These are phyloP conservation scores for Stratiolaelaps scimitus DNA, from an alignment of 1,140 invertebrate species.

Conservation along the genomic window DNA sequence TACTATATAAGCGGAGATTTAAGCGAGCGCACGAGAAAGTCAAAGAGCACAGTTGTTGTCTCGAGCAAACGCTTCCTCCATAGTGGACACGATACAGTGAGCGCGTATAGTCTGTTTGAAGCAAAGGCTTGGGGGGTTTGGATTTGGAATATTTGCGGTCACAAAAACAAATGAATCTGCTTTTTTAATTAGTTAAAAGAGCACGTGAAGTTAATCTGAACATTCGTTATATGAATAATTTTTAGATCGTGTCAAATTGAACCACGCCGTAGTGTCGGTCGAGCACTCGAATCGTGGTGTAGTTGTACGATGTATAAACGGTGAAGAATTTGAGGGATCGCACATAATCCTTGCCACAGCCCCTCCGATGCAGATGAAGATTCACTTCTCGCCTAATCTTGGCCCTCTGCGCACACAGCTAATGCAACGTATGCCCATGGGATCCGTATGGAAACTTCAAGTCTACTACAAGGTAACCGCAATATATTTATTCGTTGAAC, in stretches of 20 bases:
- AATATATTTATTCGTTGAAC: too few relatives aligned
- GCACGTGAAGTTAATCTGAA: conserved; percentile 33
- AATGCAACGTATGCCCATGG: conserved; percentile 42
- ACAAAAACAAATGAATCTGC: too few relatives aligned
- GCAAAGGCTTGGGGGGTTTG: too few relatives aligned
- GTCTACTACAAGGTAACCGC: conserved; percentile 31
- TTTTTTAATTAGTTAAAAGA: too few relatives aligned
- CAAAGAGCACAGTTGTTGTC: too few relatives aligned
- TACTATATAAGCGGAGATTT: too few relatives aligned
- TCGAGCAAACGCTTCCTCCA: too few relatives aligned
- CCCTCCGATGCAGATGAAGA: conserved; percentile 40
- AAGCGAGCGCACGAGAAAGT: too few relatives aligned
- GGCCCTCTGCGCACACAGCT: conserved; percentile 40
- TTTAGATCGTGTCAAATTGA: conserved; percentile 32
- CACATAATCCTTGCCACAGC: conserved; percentile 41
- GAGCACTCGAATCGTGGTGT: conserved; percentile 33
- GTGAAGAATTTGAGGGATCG: conserved; percentile 35
- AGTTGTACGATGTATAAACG: conserved; percentile 31
- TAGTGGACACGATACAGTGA: too few relatives aligned
- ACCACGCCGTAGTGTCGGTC: conserved; percentile 34
- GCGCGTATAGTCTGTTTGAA: too few relatives aligned
- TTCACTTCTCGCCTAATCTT: conserved; percentile 40
- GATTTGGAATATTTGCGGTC: conserved; percentile 32
- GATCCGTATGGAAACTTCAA: conserved; percentile 32
- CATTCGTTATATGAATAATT: not conserved